phyloP scores from a whole-genome alignment of 2,797 vertebrate species.

The Molossus alvarezi region DNA sequence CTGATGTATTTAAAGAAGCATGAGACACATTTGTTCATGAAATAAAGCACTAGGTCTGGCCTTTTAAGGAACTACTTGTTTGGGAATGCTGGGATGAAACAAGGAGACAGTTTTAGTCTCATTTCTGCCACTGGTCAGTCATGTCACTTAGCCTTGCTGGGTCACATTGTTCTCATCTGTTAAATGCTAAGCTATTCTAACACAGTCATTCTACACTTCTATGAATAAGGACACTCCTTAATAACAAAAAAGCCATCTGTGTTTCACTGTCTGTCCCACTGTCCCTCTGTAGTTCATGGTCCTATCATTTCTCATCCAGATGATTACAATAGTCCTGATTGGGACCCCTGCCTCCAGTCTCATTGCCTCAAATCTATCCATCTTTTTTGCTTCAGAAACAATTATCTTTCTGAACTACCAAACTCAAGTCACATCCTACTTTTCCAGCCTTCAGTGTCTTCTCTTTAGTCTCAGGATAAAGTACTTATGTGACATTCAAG shows the following conservation, averaged over 20 bases:
- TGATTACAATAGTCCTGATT: background rate
- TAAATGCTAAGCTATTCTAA: background rate
- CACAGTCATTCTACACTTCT: background rate
- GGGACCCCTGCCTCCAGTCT: background rate
- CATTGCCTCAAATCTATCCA: background rate
- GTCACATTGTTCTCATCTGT: background rate
- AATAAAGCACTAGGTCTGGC: background rate
- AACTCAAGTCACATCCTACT: background rate
- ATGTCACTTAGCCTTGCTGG: background rate
- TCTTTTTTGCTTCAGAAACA: background rate
- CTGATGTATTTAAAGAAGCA: slow-evolving; percentile 37
- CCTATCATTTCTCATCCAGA: background rate
- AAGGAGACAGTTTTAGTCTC: background rate
- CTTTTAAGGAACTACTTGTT: background rate
- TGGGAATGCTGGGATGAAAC: background rate
- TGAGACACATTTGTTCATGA: slow-evolving; percentile 30
- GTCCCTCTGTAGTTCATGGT: background rate
- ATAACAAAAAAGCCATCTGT: background rate
- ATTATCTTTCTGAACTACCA: background rate
- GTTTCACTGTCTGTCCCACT: background rate
- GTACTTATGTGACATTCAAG: background rate
- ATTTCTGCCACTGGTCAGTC: background rate
- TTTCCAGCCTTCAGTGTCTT: background rate
- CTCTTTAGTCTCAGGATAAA: background rate
- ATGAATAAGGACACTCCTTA: background rate